Percentiles rank a stretch among this genome's conserved stretches.
phyloP scores from a whole-genome alignment of 2,888 invertebrate genomes.

The Lithodes maja region DNA sequence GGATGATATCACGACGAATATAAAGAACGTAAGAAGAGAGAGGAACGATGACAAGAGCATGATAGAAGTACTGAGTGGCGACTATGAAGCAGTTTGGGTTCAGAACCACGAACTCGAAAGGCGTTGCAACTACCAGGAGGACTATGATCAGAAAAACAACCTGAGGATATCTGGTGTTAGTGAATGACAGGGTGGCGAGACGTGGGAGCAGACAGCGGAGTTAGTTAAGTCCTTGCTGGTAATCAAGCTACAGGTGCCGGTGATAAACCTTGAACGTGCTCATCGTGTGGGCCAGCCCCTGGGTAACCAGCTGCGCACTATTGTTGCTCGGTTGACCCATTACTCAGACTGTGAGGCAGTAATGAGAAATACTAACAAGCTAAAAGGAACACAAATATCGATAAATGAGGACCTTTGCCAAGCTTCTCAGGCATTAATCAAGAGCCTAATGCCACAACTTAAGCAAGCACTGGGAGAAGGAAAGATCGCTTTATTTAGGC shows the following conservation, averaged over 20 bases:
- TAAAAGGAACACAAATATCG: conserved; percentile 16
- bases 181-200: conserved; percentile 7
- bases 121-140: background rate
- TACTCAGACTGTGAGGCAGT: conserved; percentile 17
- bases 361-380: conserved; percentile 3
- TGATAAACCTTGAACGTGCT: conserved; percentile 7
- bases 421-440: conserved; percentile 18
- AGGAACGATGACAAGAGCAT: no score
- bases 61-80: no score
- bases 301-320: background rate
- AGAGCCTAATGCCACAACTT: background rate
- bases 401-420: conserved; percentile 23
- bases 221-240: background rate
- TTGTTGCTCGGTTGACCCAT: conserved; percentile 8
- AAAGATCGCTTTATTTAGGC: conserved; percentile 11
- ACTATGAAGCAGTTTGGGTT: no score
- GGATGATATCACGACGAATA: no score
- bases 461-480: conserved; percentile 16
- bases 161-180: background rate
- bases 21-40: no score
- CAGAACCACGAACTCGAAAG: background rate
- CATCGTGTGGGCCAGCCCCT: background rate
- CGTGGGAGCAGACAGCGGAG: conserved; percentile 15
- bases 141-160: conserved; percentile 13
- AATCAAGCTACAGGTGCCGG: conserved; percentile 2